Evolutionary conservation across 2,797 vertebrate genomes (phyloP).

Genomic region (Pangasius krempfi): DNA sequence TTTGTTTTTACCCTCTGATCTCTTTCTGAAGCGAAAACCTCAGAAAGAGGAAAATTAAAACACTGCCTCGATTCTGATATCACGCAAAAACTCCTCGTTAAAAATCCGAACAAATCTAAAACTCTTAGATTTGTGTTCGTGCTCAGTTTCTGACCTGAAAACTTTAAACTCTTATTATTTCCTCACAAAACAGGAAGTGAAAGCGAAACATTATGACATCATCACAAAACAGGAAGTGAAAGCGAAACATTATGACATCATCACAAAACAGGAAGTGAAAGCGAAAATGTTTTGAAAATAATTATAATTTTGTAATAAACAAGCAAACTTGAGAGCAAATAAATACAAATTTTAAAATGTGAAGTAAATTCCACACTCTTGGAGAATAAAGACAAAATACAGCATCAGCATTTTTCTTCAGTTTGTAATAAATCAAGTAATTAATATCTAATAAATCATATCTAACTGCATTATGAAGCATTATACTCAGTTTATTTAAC

Average conservation of each 20-base stretch:
- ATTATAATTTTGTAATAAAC: neutral
- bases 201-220: neutral
- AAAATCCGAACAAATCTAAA: neutral
- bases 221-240: neutral
- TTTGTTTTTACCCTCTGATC: neutral
- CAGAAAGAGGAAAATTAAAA: conserved; percentile 52
- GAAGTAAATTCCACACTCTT: neutral
- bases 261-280: neutral
- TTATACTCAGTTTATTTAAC: neutral
- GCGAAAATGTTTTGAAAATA: neutral
- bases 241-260: neutral
- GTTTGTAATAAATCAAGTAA: neutral
- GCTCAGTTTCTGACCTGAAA: neutral
- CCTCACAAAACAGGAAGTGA: neutral
- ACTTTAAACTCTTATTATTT: neutral
- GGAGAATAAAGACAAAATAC: neutral
- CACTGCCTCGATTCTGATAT: neutral
- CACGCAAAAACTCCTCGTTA: neutral
- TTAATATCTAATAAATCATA: neutral
- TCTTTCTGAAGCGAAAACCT: conserved; percentile 36
- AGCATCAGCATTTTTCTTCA: neutral
- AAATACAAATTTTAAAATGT: neutral
- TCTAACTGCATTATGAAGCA: neutral
- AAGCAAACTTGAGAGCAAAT: neutral
- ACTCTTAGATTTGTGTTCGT: neutral